phyloP scores from a whole-genome alignment of 1,140 invertebrate genomes.

The Apis laboriosa region DNA sequence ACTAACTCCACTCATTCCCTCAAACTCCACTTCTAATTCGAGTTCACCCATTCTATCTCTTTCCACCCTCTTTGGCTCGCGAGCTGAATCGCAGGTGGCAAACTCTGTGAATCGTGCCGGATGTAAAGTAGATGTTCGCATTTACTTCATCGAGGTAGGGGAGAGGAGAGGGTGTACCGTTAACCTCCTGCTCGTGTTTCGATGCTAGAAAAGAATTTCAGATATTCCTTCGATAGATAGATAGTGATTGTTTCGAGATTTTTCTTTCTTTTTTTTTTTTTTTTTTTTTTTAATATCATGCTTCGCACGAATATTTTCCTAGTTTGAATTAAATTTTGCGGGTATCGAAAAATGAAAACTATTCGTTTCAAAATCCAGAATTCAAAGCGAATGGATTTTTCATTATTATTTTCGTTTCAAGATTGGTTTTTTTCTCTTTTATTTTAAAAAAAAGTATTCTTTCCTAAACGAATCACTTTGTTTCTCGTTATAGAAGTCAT shows the following conservation, averaged over 20 bases:
- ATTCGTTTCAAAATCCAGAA: no score
- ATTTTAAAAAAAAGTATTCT: no score
- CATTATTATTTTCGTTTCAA: no score
- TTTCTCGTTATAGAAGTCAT: no score
- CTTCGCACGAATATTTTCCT: no score
- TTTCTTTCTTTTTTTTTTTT: no score
- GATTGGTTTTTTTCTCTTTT: no score
- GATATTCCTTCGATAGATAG: neutral
- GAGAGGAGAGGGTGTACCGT: conserved; percentile 19
- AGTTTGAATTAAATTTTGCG: no score
- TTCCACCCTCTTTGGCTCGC: conserved; percentile 25
- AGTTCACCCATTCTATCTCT: conserved; percentile 46
- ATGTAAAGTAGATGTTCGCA: conserved; percentile 58
- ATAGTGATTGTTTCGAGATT: neutral
- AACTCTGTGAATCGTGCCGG: conserved; percentile 56
- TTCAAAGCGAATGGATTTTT: no score
- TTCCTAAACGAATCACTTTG: no score
- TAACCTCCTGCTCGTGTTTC: neutral
- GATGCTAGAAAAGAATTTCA: neutral
- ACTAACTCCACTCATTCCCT: conserved; percentile 58
- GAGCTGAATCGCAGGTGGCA: conserved; percentile 63
- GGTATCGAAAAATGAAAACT: no score
- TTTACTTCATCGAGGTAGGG: conserved; percentile 36
- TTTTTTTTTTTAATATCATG: no score
- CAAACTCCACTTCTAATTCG: conserved; percentile 53